Conservation (phyloP, 2,113 vertebrate genomes). For the Ursus arctos region DNA sequence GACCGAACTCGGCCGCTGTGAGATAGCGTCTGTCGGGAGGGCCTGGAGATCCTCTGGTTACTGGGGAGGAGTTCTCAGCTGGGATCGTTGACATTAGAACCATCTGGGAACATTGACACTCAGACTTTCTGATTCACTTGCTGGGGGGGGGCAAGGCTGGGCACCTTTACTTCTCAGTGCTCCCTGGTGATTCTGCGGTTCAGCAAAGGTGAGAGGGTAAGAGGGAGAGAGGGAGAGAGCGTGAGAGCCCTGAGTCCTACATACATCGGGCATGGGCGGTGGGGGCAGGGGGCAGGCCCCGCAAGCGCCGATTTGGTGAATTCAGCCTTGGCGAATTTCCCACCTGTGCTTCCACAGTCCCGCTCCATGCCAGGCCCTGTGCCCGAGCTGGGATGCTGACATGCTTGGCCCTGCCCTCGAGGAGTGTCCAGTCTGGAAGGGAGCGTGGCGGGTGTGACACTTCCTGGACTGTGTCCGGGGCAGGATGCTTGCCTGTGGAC, state of each 20-base stretch:
- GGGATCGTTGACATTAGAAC: not conserved
- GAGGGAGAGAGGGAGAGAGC: not conserved
- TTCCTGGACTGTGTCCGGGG: not conserved
- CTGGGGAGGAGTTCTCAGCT: not conserved
- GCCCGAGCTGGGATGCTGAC: not conserved
- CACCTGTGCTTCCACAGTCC: accelerated
- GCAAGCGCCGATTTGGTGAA: accelerated
- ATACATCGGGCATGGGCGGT: not conserved
- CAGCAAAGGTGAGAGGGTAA: too few species aligned
- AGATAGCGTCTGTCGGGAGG: not conserved
- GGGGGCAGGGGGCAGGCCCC: not conserved
- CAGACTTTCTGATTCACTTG: not conserved
- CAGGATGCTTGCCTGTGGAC: not conserved
- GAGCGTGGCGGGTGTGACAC: accelerated
- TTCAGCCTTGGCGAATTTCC: not conserved
- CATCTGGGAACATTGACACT: not conserved
- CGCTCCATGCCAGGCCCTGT: accelerated
- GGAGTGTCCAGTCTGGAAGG: not conserved
- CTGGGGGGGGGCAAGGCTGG: not conserved
- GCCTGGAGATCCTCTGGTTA: not conserved
- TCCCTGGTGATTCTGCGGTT: not conserved
- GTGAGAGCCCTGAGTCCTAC: not conserved
- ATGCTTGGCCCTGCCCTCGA: not conserved
- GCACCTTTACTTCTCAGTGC: not conserved
- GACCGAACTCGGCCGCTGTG: not conserved